phyloP scores from a whole-genome alignment of 2,888 invertebrate species.

The Apotomis capreana region DNA sequence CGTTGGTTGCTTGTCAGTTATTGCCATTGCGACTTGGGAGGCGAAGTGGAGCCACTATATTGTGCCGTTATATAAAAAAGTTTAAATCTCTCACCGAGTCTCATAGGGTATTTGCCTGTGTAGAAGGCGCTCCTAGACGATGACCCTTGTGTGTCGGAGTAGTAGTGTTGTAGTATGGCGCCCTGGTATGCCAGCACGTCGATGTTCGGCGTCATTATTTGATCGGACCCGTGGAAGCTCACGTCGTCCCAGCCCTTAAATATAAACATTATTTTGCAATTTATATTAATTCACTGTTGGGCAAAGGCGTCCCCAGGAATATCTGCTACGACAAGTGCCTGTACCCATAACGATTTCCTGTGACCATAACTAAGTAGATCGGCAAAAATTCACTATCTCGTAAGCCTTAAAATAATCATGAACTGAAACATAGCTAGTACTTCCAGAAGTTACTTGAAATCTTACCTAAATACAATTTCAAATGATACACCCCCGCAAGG shows the following conservation, averaged over 20 bases:
- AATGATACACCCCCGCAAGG: too few species aligned
- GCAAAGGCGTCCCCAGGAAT: too few species aligned
- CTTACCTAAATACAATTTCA: background rate
- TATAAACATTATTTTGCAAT: constrained; percentile 5
- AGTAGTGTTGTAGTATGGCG: constrained; percentile 90
- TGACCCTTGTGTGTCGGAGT: constrained; percentile 90
- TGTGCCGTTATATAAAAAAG: background rate
- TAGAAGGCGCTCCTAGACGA: constrained; percentile 89
- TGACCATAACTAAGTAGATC: too few species aligned
- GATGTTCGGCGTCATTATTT: constrained; percentile 94
- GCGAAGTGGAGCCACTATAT: too few species aligned
- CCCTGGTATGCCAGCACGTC: constrained; percentile 92
- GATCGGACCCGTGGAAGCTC: constrained; percentile 91
- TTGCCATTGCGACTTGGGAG: too few species aligned
- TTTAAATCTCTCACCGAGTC: constrained; percentile 81
- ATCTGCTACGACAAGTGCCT: too few species aligned
- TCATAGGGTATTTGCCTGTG: constrained; percentile 92
- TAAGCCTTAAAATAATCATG: too few species aligned
- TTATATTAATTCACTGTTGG: too few species aligned
- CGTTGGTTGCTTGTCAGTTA: too few species aligned
- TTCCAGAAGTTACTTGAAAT: background rate
- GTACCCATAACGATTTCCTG: too few species aligned
- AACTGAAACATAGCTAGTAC: too few species aligned
- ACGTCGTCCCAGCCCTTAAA: constrained; percentile 94
- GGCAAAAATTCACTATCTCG: too few species aligned